Evolutionary conservation across 1,140 invertebrate species (phyloP), one percentile per base, ranked within the genome.

Genomic region (Drosophila lacteicornis): DNA sequence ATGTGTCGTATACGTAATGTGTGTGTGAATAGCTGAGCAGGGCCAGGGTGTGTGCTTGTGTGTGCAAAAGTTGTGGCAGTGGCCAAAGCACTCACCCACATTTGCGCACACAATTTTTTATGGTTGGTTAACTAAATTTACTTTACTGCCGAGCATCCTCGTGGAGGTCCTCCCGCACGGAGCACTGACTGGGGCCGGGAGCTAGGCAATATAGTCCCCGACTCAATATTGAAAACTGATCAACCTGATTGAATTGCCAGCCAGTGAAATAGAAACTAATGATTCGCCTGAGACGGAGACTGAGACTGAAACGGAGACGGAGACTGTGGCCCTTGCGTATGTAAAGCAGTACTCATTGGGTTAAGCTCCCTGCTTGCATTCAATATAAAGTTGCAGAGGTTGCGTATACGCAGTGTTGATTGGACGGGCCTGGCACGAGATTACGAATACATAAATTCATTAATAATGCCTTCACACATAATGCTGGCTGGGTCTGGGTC

Each of bases 1-100:
- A 85, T 85, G 82, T 85, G 82, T 75, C 82, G 83, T 88, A 83
- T 86, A 86, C 76, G 75, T 79, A 85, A 85, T 86, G 40, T 73
- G 55, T 70, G 62, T 63, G 62, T 63, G 36, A 75, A 61, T 77
- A 17, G 45, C 36, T 40, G 50, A 25, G 67, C n/a, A 57, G 45
- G 15, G 36, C 50, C 8, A 15, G 25, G 27, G 33, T 12, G 19
- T 17, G 25, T 12, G 27, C 45, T 17, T 22, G 56, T 43, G 27
- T 13, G 53, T 43, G 55, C n/a, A 19, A 53, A 70, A 40, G 58
- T 63, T 61, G 62, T 53, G 40, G 50, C 56, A 59, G 59, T 63
- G 61, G 43, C 49, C 70, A 73, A 59, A 50, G 68, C 68, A 74
- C 68, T 74, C 70, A 60, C 70, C 67, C 70, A 75, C 70, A 75